A percentile compares a stretch with the other conserved stretches of the same genome.
Evolutionary conservation across 1,140 invertebrate genomes (phyloP).

Genomic region (Lepidurus couesii): DNA sequence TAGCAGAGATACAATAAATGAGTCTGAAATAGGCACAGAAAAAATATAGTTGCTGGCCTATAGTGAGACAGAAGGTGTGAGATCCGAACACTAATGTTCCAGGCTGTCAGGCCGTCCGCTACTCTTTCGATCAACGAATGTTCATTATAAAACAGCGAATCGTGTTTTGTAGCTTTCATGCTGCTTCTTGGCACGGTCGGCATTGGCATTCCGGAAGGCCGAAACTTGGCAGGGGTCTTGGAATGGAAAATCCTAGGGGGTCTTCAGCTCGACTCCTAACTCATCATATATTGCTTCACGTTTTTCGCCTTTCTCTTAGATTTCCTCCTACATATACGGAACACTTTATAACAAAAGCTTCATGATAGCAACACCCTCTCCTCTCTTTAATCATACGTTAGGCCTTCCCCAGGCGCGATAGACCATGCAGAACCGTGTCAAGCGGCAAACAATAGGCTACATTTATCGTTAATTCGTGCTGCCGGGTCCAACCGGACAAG

Average conservation of each 20-base stretch:
- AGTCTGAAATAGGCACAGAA: no score
- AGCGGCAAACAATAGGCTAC: conserved; percentile 13
- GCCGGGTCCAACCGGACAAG: not conserved
- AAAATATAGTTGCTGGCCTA: no score
- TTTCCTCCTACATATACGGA: not conserved
- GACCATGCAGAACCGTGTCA: not conserved
- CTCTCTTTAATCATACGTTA: conserved; percentile 7
- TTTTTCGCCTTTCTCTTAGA: not conserved
- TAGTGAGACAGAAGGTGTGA: not conserved
- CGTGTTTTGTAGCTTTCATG: conserved; percentile 6
- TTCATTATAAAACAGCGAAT: conserved; percentile 1
- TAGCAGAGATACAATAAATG: no score
- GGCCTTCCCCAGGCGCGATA: not conserved
- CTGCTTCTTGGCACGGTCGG: conserved; percentile 20
- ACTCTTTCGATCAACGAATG: not conserved
- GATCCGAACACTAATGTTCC: not conserved
- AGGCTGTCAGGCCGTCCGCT: conserved; percentile 1
- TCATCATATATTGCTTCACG: not conserved
- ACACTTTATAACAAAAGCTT: conserved; percentile 5
- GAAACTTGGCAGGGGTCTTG: conserved; percentile 20
- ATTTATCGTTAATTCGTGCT: not conserved
- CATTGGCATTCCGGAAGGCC: conserved; percentile 20
- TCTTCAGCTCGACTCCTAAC: conserved; percentile 16
- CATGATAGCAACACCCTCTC: conserved; percentile 11
- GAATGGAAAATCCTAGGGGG: conserved; percentile 21